Evolutionary conservation across 2,797 vertebrate genomes (phyloP).

Genomic region (Syngnathus rostellatus): DNA sequence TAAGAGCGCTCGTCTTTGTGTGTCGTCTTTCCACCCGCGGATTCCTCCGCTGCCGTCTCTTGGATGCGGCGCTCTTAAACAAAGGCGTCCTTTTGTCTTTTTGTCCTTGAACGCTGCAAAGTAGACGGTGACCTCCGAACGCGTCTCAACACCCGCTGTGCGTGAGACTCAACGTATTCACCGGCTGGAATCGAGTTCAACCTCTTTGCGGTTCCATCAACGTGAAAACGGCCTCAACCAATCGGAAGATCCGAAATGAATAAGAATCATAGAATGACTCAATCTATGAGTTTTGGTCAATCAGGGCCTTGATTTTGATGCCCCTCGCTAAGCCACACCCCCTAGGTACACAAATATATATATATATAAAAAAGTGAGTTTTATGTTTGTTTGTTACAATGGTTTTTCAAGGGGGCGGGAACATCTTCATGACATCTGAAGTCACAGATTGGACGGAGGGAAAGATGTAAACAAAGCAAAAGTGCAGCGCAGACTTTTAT

Average conservation of each 20-base stretch:
- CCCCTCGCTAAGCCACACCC: too few relatives aligned
- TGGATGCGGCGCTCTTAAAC: constrained; percentile 36
- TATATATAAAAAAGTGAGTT: too few relatives aligned
- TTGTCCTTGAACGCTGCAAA: constrained; percentile 27
- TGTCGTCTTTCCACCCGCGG: constrained; percentile 46
- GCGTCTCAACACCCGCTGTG: constrained; percentile 12
- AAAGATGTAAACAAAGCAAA: neutral
- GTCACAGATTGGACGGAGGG: neutral
- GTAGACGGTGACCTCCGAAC: neutral
- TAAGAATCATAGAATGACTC: neutral
- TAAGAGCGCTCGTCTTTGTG: constrained; percentile 37
- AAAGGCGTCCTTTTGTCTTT: constrained; percentile 31
- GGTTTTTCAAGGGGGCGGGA: too few relatives aligned
- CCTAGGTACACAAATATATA: too few relatives aligned
- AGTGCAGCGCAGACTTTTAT: constrained; percentile 28
- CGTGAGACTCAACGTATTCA: neutral
- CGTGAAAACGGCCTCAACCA: neutral
- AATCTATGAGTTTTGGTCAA: neutral
- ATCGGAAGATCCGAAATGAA: neutral
- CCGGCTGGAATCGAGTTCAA: neutral
- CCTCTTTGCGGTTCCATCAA: neutral
- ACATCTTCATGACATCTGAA: too few relatives aligned
- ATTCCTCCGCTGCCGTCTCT: constrained; percentile 32
- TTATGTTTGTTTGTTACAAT: too few relatives aligned
- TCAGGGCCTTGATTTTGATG: too few relatives aligned